Percentiles rank a stretch among this genome's conserved stretches.
Evolutionary conservation across 2,113 vertebrate genomes (phyloP).

Genomic region (Neomonachus schauinslandi): DNA sequence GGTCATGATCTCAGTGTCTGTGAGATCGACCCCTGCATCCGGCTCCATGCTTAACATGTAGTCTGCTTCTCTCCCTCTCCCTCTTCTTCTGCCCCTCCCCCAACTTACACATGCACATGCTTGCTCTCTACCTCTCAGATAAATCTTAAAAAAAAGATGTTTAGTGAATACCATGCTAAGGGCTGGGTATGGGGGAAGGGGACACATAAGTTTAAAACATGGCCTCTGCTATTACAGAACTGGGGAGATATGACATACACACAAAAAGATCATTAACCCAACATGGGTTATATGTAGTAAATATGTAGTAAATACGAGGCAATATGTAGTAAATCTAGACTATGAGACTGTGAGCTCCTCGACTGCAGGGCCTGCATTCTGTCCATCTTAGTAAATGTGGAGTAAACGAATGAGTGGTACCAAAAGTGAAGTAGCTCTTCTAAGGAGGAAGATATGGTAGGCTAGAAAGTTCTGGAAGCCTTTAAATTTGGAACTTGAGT

Average conservation of each 20-base stretch:
- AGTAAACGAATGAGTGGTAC: not conserved
- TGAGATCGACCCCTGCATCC: not conserved
- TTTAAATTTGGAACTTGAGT: not conserved
- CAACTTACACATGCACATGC: not conserved
- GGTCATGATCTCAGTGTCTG: not conserved
- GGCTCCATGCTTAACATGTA: not conserved
- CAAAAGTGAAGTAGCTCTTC: not conserved
- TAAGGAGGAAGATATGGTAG: not conserved
- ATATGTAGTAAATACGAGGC: not conserved
- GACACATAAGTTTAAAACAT: not conserved
- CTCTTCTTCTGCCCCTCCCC: not conserved
- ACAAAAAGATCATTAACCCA: not conserved
- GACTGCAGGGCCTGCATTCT: not conserved
- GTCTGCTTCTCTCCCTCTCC: not conserved
- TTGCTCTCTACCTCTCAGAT: not conserved
- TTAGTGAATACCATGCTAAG: constrained; percentile 13
- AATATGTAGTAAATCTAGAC: not conserved
- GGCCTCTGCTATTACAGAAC: not conserved
- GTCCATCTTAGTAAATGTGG: not conserved
- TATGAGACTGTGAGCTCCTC: constrained; percentile 1
- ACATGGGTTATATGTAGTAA: not conserved
- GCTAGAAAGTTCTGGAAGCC: not conserved
- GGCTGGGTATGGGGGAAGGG: not conserved
- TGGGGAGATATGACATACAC: not conserved
- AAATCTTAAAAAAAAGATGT: not conserved